Evolutionary conservation across 1,140 invertebrate species (phyloP).

Genomic region (Zaprionus inermis): DNA sequence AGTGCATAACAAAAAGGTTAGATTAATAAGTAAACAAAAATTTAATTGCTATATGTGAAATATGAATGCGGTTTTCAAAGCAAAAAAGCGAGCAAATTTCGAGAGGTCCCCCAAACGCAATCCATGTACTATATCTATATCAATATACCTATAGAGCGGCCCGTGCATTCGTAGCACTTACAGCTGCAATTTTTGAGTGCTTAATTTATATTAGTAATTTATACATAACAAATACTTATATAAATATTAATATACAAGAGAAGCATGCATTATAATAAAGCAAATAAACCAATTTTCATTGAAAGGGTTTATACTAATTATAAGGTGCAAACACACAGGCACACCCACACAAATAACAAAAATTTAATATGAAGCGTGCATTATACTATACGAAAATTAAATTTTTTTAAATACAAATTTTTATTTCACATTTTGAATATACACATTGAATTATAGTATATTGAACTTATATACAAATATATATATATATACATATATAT

Average conservation of each 20-base stretch:
- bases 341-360: conserved; percentile 31
- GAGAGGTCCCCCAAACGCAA: conserved; percentile 29
- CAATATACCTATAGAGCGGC: conserved; percentile 43
- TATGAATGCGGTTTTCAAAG: conserved; percentile 42
- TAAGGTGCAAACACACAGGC: conserved; percentile 12
- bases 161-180: conserved; percentile 58
- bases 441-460: conserved; percentile 67
- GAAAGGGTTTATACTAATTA: conserved; percentile 53
- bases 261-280: conserved; percentile 56
- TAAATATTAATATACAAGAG: conserved; percentile 52
- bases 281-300: conserved; percentile 51
- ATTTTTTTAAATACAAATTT: conserved; percentile 79
- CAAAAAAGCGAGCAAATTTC: conserved; percentile 31
- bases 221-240: conserved; percentile 55
- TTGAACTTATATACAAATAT: conserved; percentile 57
- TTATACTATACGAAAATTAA: conserved; percentile 51
- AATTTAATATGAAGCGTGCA: conserved; percentile 41
- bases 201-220: conserved; percentile 82
- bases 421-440: conserved; percentile 78
- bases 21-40: conserved; percentile 39
- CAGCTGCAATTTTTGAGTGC: conserved; percentile 73
- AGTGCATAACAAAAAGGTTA: conserved; percentile 56
- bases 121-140: conserved; percentile 39
- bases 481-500: conserved; percentile 36
- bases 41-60: conserved; percentile 51